Base-by-base conservation (phyloP, 2,888 invertebrate species). In the Rotaria macrura region DNA sequence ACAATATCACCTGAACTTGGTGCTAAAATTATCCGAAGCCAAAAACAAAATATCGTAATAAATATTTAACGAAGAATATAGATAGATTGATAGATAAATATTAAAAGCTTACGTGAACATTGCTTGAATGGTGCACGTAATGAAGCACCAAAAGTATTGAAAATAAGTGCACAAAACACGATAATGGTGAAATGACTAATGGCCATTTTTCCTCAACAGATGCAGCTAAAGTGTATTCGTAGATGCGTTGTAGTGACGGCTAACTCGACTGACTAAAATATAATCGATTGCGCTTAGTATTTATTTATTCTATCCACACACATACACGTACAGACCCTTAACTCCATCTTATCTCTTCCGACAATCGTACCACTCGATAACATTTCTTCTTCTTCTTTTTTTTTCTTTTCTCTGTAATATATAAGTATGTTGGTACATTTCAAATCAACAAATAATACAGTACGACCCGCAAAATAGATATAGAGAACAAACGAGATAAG, bases 61-160 rank as follows among this genome's bases (percentile, higher is more conserved):
- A n/a, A n/a, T n/a, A n/a, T n/a, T n/a, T n/a, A n/a, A n/a, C n/a
- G n/a, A n/a, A n/a, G n/a, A n/a, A n/a, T n/a, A n/a, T n/a, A n/a
- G n/a, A n/a, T n/a, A n/a, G n/a, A n/a, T n/a, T n/a, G n/a, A n/a
- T n/a, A n/a, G n/a, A n/a, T n/a, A n/a, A n/a, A n/a, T n/a, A n/a
- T 43, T 79, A 25, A 10, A n/a, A 43, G 43, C 79, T 12, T 79
- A 79, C 79, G 79, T n/a, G 25, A n/a, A 79, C 79, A 79, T 43
- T 79, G 79, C 43, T 79, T 79, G n/a, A 79, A 79, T 43, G 79
- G 79, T 43, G 79, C 79, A 43, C n/a, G 25, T 79, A 79, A 79
- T 79, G 25, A n/a, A n/a, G 17, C 74, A 74, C 25, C 40, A 6
- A 65, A 65, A 0, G 65, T 65, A 34, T 1, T 38, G 34, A 65